A percentile compares a stretch with the other conserved stretches of the same genome.
These are phyloP conservation scores for Manacus vitellinus DNA, from an alignment of 2,113 vertebrate species.

Conservation along the genomic window DNA sequence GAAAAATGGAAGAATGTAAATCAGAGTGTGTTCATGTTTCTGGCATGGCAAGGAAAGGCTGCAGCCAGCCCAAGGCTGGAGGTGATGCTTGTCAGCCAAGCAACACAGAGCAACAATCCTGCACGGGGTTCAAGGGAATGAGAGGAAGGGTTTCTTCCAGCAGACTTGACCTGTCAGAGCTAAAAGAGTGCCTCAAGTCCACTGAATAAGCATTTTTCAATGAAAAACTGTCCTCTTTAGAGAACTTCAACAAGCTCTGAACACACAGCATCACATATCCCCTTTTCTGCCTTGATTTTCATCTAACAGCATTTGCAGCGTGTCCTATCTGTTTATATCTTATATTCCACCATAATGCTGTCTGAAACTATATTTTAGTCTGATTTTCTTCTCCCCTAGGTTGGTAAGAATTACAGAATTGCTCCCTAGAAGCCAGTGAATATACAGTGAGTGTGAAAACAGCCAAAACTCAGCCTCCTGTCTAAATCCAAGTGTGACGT, in stretches of 20 bases:
- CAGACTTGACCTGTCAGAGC: neutral
- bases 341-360: neutral
- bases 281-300: neutral
- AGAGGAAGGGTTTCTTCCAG: neutral
- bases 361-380: neutral
- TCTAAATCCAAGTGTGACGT: neutral
- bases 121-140: fast-evolving
- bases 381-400: neutral
- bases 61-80: neutral
- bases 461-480: neutral
- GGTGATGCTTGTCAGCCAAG: neutral
- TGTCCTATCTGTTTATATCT: neutral
- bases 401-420: neutral
- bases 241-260: neutral
- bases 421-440: neutral
- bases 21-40: neutral
- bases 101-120: neutral
- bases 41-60: neutral
- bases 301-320: neutral
- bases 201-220: neutral
- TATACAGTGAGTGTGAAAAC: neutral
- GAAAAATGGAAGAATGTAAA: neutral
- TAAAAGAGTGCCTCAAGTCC: neutral
- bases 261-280: neutral
- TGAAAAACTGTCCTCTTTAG: neutral